Percentiles rank a stretch among this genome's conserved stretches.
These are phyloP conservation scores for Hippocampus abdominalis DNA, from an alignment of 2,113 vertebrate species.

Conservation along the genomic window DNA sequence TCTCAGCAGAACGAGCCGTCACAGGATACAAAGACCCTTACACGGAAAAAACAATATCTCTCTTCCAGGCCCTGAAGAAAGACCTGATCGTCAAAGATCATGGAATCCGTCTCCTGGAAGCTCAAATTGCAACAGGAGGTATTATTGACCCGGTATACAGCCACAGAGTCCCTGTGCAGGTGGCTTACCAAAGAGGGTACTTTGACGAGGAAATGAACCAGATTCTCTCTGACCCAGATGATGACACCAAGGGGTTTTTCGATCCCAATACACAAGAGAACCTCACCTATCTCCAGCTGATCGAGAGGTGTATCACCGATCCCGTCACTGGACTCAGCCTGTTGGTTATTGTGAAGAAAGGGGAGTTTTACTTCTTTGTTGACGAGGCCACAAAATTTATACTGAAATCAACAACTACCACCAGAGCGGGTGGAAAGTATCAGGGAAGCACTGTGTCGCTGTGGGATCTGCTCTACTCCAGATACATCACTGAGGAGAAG, in stretches of 20 bases:
- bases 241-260: constrained; percentile 73
- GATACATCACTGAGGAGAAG: constrained; percentile 68
- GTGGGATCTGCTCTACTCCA: constrained; percentile 78
- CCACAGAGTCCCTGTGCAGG: too few species aligned
- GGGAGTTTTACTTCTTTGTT: too few species aligned
- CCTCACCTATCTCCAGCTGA: constrained; percentile 73
- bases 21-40: too few species aligned
- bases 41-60: too few species aligned
- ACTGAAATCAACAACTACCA: constrained; percentile 36
- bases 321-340: constrained; percentile 43
- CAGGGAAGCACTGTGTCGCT: constrained; percentile 61
- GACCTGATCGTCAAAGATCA: constrained; percentile 52
- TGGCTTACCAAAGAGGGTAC: constrained; percentile 76
- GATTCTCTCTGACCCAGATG: constrained; percentile 41
- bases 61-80: constrained; percentile 56
- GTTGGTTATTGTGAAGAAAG: too few species aligned
- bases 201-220: constrained; percentile 76
- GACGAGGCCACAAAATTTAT: too few species aligned
- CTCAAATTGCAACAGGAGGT: constrained; percentile 67
- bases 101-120: constrained; percentile 54
- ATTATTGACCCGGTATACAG: too few species aligned
- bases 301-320: constrained; percentile 69
- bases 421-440: constrained; percentile 68
- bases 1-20: too few species aligned
- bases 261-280: constrained; percentile 70